Evolutionary conservation across 1,140 invertebrate species (phyloP), one percentile per base, ranked within the genome.

Genomic region (Alviniconcha marisindica): DNA sequence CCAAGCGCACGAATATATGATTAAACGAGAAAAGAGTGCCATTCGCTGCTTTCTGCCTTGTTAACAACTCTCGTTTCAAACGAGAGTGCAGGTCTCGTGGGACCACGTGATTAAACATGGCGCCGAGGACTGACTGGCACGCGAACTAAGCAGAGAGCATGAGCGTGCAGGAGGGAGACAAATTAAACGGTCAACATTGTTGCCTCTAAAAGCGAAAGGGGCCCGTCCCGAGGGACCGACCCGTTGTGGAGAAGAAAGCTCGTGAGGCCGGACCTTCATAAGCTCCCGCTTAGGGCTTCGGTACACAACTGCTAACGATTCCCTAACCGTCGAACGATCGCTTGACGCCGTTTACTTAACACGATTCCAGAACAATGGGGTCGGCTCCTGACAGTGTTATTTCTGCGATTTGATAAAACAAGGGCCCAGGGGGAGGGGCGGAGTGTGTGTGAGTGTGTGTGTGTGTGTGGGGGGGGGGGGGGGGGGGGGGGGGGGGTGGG

Each of bases 331-430:
- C 4, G 73, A 76, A 76, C 51, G 73, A 76, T 76, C 73, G 40
- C 44, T 51, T 10, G 1, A 2, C 12, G 1, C 73, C 42, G n/a
- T 44, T 51, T 76, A 44, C 73, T 51, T 44, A 51, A 44, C 73
- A 76, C 73, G 24, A 33, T 24, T 3, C 42, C 42, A 21, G 42
- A 51, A 33, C 73, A 76, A 48, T 76, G 28, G 48, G 40, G 42
- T 24, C 21, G 14, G 44, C 24, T 31, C 21, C 12, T 51, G 73
- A 76, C 73, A 76, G 51, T 76, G 73, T 76, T 76, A 76, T 76
- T 76, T 76, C 42, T 48, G 73, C 24, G 73, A 76, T 76, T 76
- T 76, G 73, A 51, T 76, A 76, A 76, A 76, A 76, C 73, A 31
- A 51, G n/a, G 15, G 44, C 42, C 44, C 38, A 5, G 10, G 44